Conservation (phyloP, 53 echinoderm and acorn worm species). For the Crossaster papposus region DNA sequence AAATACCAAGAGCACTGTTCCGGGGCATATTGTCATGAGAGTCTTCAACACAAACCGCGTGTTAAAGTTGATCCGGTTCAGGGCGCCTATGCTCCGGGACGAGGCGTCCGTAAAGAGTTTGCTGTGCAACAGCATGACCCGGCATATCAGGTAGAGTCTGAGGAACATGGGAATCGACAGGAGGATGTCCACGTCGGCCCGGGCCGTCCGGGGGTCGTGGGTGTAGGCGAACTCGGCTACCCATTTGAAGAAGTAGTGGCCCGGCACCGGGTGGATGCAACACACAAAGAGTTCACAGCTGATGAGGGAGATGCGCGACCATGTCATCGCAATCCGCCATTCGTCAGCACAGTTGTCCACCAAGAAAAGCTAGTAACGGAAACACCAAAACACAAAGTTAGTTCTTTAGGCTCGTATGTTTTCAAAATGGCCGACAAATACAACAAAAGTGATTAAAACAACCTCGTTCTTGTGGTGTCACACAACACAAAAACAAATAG, state of each 20-base stretch:
- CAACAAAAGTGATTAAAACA: background rate
- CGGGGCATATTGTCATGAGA: conserved; percentile 99
- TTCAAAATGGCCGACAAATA: background rate
- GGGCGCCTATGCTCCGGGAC: conserved; percentile 96
- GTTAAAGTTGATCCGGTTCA: conserved; percentile 99
- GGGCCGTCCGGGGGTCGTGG: conserved; percentile 72
- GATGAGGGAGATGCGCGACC: conserved; percentile 84
- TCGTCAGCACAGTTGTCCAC: conserved; percentile 99
- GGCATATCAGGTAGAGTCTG: conserved; percentile 95
- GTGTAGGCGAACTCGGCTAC: conserved; percentile 92
- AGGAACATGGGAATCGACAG: conserved; percentile 99
- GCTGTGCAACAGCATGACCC: conserved; percentile 99
- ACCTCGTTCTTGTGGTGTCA: no score
- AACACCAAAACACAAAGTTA: background rate
- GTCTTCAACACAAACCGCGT: conserved; percentile 98
- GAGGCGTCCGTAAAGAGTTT: conserved; percentile 99
- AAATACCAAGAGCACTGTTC: conserved; percentile 95
- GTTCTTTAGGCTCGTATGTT: background rate
- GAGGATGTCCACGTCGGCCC: conserved; percentile 90
- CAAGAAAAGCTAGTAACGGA: conserved; percentile 89
- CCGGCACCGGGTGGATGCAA: conserved; percentile 96
- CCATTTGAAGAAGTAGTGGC: conserved; percentile 87
- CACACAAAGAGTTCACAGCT: conserved; percentile 85
- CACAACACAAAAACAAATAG: no score
- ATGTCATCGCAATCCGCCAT: conserved; percentile 98